Evolutionary conservation across 2,113 vertebrate genomes (phyloP), one percentile per base, ranked within the genome.

Genomic region (Melanostigma gelatinosum): DNA sequence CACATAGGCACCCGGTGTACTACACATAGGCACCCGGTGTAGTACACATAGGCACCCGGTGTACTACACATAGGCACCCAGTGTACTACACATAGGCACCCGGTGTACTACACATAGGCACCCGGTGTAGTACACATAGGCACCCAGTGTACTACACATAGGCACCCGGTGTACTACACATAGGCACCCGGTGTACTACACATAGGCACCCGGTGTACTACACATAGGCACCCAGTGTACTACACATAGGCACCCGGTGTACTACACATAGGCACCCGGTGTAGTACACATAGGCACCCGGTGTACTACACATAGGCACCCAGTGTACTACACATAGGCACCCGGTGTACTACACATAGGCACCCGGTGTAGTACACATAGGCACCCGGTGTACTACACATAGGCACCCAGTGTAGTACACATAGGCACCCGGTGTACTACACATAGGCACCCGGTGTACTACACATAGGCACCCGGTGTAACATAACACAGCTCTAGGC

Each of bases 91-190:
- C 64, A 55, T 11, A 22, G 54, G 71, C 81, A 63, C 71, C 67
- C 48, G 4, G 79, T 62, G 58, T 75, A 79, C 79, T 38, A 65
- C 77, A 24, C 24, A 24, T 24, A 24, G 24, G 55, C 70, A 83
- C 85, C 88, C 85, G 80, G 75, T 42, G 83, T 78, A 71, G 84
- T 60, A 83, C 80, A 54, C 64, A 55, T 11, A 22, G 54, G 71
- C 81, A 63, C 71, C 67, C 48, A 3, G 79, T 62, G 58, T 75
- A 79, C 79, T 38, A 65, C 77, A 24, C 24, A 24, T 24, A 24
- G 24, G 55, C 70, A 83, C 85, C 88, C 85, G 80, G 75, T 42
- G 83, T 78, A 71, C 82, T 60, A 83, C 80, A 54, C 64, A 55
- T 11, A 22, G 54, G 71, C 81, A 63, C 71, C 67, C 48, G 4